phyloP scores from a whole-genome alignment of 1,140 invertebrate species.

The Formica exsecta region DNA sequence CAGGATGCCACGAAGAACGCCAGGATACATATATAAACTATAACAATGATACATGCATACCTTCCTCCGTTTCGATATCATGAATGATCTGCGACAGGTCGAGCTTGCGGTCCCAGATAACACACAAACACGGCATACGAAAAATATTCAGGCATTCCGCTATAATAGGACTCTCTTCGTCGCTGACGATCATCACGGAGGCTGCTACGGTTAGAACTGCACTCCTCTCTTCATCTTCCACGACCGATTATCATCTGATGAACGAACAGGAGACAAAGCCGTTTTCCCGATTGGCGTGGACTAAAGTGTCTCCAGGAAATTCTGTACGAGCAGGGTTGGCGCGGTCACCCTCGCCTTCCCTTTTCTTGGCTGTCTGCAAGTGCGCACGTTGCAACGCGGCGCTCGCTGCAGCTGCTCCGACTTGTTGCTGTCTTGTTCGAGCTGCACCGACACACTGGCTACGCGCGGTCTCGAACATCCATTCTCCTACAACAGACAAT shows the following conservation, averaged over 20 bases:
- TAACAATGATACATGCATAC: constrained; percentile 42
- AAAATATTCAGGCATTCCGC: constrained; percentile 61
- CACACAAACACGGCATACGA: constrained; percentile 57
- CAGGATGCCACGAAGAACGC: constrained; percentile 36
- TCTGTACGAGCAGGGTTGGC: constrained; percentile 83
- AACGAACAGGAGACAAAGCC: constrained; percentile 13
- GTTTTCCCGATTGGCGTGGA: constrained; percentile 41
- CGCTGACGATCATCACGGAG: constrained; percentile 46
- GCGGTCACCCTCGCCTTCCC: constrained; percentile 82
- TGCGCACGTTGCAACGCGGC: constrained; percentile 81
- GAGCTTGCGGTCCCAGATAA: constrained; percentile 33
- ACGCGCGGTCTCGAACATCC: constrained; percentile 82
- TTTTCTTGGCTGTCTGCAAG: constrained; percentile 81
- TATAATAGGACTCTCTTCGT: constrained; percentile 55
- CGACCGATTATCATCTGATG: constrained; percentile 1
- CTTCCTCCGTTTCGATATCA: constrained; percentile 41
- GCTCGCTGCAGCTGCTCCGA: constrained; percentile 83
- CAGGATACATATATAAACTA: constrained; percentile 34
- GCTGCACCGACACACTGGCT: constrained; percentile 83
- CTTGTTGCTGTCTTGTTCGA: constrained; percentile 86
- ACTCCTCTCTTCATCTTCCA: constrained; percentile 12
- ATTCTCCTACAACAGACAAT: constrained; percentile 81
- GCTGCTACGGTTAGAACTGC: constrained; percentile 20
- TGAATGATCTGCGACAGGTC: constrained; percentile 22
- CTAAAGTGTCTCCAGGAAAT: constrained; percentile 84